Evolutionary conservation across 2,113 vertebrate species (phyloP).

Genomic region (Mola mola): DNA sequence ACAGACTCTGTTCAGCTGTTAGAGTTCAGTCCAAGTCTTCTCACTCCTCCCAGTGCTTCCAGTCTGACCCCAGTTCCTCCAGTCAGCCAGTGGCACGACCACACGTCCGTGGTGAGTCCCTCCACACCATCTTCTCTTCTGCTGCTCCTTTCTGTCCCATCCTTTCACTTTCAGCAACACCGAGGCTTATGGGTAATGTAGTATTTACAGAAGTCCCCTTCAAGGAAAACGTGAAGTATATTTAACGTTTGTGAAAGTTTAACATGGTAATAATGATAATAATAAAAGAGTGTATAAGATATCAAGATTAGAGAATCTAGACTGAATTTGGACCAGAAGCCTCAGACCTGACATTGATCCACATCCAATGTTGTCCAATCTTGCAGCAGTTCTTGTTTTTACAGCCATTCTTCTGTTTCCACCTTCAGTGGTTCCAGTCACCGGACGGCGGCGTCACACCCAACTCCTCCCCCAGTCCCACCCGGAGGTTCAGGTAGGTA

Average conservation of each 20-base stretch:
- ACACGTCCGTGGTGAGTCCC: conserved; percentile 69
- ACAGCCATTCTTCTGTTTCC: neutral
- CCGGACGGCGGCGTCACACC: conserved; percentile 82
- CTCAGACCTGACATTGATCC: too few relatives aligned
- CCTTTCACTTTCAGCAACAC: too few relatives aligned
- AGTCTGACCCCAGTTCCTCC: conserved; percentile 67
- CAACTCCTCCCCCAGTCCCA: conserved; percentile 83
- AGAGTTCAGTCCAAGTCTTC: neutral
- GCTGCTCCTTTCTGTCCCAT: too few relatives aligned
- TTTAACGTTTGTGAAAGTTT: too few relatives aligned
- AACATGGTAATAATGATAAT: too few relatives aligned
- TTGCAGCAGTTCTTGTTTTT: too few relatives aligned
- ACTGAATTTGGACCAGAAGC: too few relatives aligned
- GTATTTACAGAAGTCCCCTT: too few relatives aligned
- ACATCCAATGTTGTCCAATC: too few relatives aligned
- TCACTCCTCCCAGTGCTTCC: conserved; percentile 67
- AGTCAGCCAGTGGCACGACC: conserved; percentile 77
- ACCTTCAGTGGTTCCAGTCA: conserved; percentile 73
- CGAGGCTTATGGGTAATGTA: conserved; percentile 8
- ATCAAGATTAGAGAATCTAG: too few relatives aligned
- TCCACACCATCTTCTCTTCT: neutral
- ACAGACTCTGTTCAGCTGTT: neutral
- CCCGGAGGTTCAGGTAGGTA: conserved; percentile 77
- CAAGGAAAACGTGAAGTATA: too few relatives aligned
- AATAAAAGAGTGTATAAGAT: too few relatives aligned